A percentile compares a stretch with the other conserved stretches of the same genome.
Conservation (phyloP, 2,113 vertebrate species). For the Chelonoidis abingdonii region DNA sequence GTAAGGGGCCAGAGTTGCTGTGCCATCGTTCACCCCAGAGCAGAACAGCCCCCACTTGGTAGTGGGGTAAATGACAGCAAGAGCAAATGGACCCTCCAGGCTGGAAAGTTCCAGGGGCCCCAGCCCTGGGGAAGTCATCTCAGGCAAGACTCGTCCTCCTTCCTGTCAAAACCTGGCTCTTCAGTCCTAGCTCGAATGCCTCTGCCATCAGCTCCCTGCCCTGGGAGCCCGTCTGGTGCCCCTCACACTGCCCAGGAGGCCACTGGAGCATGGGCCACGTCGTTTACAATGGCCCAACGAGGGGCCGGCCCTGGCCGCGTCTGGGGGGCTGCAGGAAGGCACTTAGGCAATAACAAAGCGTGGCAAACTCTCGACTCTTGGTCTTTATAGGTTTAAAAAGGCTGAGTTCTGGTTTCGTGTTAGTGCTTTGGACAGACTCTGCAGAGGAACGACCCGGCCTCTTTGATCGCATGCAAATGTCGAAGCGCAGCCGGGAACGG, state of each 20-base stretch:
- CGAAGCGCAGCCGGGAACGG: background rate
- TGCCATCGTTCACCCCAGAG: background rate
- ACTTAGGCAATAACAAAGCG: background rate
- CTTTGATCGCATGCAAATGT: slow-evolving; percentile 46
- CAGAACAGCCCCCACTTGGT: background rate
- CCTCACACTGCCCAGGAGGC: rapidly evolving
- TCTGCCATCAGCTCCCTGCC: no score
- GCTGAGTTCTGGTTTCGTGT: background rate
- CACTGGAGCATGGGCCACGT: background rate
- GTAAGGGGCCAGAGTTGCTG: no score
- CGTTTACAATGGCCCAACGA: no score
- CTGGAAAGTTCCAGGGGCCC: no score
- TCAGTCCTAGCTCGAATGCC: background rate
- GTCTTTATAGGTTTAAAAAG: slow-evolving; percentile 56
- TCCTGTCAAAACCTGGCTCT: background rate
- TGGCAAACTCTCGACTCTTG: background rate
- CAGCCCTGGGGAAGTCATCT: no score
- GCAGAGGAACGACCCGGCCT: slow-evolving; percentile 15
- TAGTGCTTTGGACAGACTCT: slow-evolving; percentile 23
- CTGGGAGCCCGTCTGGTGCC: no score
- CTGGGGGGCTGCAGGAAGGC: background rate
- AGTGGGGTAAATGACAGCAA: background rate
- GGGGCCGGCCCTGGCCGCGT: no score
- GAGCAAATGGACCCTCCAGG: no score
- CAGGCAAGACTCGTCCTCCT: no score